Percentiles rank a stretch among this genome's conserved stretches.
Evolutionary conservation across 2,797 vertebrate species (phyloP).

Genomic region (Oceanodroma leucorhoa): DNA sequence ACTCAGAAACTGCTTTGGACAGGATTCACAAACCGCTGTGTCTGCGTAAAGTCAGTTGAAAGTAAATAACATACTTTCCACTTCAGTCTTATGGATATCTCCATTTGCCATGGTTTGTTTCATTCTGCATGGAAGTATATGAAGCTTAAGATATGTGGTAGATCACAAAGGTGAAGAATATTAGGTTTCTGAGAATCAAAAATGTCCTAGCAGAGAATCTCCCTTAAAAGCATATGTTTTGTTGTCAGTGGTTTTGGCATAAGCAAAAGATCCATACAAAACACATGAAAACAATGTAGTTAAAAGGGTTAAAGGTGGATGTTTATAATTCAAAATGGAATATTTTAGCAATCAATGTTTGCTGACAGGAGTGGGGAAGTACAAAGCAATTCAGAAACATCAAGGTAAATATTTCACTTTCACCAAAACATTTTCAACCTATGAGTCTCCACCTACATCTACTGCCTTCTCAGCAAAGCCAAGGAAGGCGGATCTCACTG

Average conservation of each 20-base stretch:
- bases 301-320: background rate
- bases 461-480: background rate
- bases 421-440: background rate
- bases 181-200: background rate
- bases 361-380: background rate
- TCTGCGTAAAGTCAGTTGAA: slow-evolving; percentile 53
- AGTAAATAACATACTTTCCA: slow-evolving; percentile 26
- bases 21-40: slow-evolving; percentile 21
- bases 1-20: slow-evolving; percentile 46
- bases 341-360: background rate
- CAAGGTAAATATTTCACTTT: background rate
- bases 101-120: slow-evolving; percentile 12
- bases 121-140: background rate
- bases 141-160: background rate
- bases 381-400: background rate
- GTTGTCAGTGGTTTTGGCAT: background rate
- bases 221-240: background rate
- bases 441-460: background rate
- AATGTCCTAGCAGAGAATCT: background rate
- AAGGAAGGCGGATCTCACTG: background rate
- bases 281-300: background rate
- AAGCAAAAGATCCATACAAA: background rate
- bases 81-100: slow-evolving; percentile 15
- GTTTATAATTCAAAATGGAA: background rate
- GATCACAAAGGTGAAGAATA: background rate